phyloP scores from a whole-genome alignment of 2,113 vertebrate genomes.

The Dasyurus viverrinus region DNA sequence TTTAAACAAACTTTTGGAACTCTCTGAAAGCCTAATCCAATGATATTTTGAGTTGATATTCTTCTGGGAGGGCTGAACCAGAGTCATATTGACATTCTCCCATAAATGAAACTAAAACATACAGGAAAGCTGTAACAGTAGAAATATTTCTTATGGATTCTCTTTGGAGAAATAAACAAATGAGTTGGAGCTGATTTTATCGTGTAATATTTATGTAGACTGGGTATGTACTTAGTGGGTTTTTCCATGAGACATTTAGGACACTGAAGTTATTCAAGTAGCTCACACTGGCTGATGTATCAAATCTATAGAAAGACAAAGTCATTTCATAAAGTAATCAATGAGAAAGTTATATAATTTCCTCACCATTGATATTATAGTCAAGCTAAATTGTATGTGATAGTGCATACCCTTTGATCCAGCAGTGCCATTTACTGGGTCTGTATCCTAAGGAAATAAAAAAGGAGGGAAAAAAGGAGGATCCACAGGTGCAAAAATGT shows the following conservation, averaged over 20 bases:
- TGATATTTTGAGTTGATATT: neutral
- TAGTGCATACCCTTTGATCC: too few species aligned
- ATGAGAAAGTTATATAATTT: neutral
- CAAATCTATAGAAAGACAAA: neutral
- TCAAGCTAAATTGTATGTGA: neutral
- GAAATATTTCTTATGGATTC: neutral
- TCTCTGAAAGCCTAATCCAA: neutral
- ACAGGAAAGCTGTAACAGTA: neutral
- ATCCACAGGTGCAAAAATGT: too few species aligned
- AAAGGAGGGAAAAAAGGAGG: too few species aligned
- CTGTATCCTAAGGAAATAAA: too few species aligned
- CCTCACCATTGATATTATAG: neutral
- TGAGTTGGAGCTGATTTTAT: neutral
- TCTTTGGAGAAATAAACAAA: neutral
- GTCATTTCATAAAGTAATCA: neutral
- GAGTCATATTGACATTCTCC: neutral
- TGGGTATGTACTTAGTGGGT: neutral
- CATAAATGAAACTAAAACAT: neutral
- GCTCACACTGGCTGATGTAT: neutral
- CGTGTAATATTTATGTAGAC: neutral
- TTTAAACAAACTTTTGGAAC: neutral
- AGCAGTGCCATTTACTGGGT: too few species aligned
- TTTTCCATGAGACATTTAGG: neutral
- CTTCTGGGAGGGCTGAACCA: neutral
- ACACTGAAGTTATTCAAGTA: neutral